Conservation (phyloP, 2,113 vertebrate species). For the Mionectes macconnelli region DNA sequence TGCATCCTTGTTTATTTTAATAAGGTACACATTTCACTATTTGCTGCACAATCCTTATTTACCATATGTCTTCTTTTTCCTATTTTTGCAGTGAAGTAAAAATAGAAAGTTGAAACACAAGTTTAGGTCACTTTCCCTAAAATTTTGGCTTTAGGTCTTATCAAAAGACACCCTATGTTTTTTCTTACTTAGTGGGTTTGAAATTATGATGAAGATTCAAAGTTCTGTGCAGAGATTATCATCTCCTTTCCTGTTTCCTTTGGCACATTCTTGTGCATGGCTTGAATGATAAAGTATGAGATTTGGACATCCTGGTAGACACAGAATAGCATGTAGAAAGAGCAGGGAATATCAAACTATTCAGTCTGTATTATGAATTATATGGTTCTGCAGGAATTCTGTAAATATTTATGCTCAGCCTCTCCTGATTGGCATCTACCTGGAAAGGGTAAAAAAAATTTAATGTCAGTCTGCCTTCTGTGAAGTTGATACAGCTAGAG, state of each 20-base stretch:
- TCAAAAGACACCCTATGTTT: background rate
- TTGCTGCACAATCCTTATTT: background rate
- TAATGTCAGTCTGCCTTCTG: background rate
- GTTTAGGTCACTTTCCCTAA: background rate
- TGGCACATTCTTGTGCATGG: fast-evolving
- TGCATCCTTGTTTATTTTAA: background rate
- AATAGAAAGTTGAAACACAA: background rate
- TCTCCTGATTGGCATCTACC: background rate
- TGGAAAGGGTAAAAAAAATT: conserved; percentile 17
- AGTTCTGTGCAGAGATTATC: background rate
- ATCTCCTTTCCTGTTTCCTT: background rate
- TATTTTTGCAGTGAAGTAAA: background rate
- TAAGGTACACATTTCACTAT: background rate
- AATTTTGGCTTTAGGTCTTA: background rate
- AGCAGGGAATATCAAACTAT: background rate
- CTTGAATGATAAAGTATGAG: background rate
- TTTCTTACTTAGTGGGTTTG: background rate
- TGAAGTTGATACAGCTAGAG: background rate
- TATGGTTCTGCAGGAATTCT: background rate
- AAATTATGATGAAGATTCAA: background rate
- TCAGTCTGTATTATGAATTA: background rate
- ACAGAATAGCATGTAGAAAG: background rate
- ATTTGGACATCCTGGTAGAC: background rate
- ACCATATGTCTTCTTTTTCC: background rate
- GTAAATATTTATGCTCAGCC: background rate